These are phyloP conservation scores for Thripadectes ignobilis DNA, from an alignment of 2,797 vertebrate genomes.

Conservation along the genomic window DNA sequence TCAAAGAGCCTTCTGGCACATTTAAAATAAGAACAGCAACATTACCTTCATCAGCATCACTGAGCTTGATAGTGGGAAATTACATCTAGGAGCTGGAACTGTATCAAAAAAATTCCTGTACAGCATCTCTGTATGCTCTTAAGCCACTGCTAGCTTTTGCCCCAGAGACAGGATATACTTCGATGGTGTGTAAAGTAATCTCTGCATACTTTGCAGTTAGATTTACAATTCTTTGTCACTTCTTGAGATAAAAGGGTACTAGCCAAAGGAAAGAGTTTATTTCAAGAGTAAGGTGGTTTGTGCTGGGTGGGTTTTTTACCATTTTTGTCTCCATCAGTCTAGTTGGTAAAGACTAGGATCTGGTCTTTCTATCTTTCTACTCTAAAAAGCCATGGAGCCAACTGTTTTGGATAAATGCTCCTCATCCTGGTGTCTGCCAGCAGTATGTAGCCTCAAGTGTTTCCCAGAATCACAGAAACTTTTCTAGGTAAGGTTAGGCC, in stretches of 20 bases:
- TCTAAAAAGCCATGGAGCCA: background rate
- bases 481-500: background rate
- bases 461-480: background rate
- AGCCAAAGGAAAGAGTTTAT: background rate
- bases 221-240: conserved; percentile 11
- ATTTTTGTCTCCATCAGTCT: background rate
- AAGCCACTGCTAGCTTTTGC: conserved; percentile 25
- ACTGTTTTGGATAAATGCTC: background rate
- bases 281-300: background rate
- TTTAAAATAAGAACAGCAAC: conserved; percentile 7
- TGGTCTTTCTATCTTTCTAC: background rate
- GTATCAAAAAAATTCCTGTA: conserved; percentile 14
- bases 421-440: background rate
- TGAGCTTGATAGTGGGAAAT: conserved; percentile 8
- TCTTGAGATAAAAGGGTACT: background rate
- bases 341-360: background rate
- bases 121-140: background rate
- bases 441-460: background rate
- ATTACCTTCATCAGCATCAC: background rate
- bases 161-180: conserved; percentile 45
- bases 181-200: conserved; percentile 17
- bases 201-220: background rate
- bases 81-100: background rate
- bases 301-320: rapidly evolving
- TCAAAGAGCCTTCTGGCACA: conserved; percentile 1